A percentile compares a stretch with the other conserved stretches of the same genome.
Evolutionary conservation across 2,888 invertebrate species (phyloP).

Genomic region (Drosophila acutilabella): DNA sequence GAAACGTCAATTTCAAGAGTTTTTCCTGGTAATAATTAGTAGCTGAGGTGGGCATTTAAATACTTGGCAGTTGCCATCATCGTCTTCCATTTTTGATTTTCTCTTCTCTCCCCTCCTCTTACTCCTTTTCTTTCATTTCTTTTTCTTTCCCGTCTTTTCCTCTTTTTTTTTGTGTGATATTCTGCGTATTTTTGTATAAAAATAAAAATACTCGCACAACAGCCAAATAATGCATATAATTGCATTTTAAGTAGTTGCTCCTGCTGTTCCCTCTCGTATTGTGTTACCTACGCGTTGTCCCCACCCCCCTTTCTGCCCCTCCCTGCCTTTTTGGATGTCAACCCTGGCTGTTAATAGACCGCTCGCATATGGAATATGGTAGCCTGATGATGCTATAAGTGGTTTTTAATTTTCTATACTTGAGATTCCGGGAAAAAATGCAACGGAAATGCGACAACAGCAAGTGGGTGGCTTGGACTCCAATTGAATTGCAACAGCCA

Average conservation of each 20-base stretch:
- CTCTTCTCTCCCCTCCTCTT: slow-evolving; percentile 1
- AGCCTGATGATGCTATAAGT: slow-evolving; percentile 48
- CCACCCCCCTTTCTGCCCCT: too few relatives aligned
- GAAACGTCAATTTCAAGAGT: slow-evolving; percentile 84
- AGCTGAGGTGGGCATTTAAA: slow-evolving; percentile 84
- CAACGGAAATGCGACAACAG: slow-evolving; percentile 69
- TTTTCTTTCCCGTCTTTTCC: slow-evolving; percentile 6
- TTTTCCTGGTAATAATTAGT: slow-evolving; percentile 85
- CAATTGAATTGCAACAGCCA: slow-evolving; percentile 33
- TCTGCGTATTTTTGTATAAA: slow-evolving; percentile 78
- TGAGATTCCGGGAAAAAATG: slow-evolving; percentile 62
- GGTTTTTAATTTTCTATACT: slow-evolving; percentile 75
- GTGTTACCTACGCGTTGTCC: slow-evolving; percentile 65
- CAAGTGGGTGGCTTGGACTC: slow-evolving; percentile 72
- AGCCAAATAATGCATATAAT: slow-evolving; percentile 79
- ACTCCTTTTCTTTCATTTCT: slow-evolving; percentile 7
- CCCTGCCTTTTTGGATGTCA: slow-evolving; percentile 39
- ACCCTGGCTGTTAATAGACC: slow-evolving; percentile 59
- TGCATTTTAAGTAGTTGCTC: slow-evolving; percentile 82
- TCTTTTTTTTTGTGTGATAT: slow-evolving; percentile 37
- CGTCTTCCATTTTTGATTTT: slow-evolving; percentile 61
- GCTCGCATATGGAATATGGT: slow-evolving; percentile 24
- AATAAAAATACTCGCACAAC: slow-evolving; percentile 56
- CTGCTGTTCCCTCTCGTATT: slow-evolving; percentile 65
- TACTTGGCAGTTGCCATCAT: slow-evolving; percentile 68